Evolutionary conservation across 2,888 invertebrate species (phyloP), one percentile per base, ranked within the genome.

Genomic region (Lymantria monacha): DNA sequence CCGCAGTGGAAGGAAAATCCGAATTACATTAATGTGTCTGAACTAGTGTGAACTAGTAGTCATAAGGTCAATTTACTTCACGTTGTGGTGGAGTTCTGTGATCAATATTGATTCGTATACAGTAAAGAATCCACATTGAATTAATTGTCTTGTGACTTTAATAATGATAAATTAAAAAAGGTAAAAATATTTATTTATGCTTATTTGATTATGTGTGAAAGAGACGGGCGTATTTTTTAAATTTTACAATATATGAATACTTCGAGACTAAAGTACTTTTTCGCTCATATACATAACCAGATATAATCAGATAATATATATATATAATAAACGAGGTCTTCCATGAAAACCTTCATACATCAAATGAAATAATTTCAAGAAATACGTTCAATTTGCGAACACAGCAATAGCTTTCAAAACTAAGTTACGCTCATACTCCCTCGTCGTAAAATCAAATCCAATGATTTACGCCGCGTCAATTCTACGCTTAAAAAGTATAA

Each of bases 361-460:
- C 66, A 62, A 44, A 42, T 30, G 46, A 53, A 42, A 54, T 58
- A 50, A 59, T 59, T 66, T 52, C 12, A 51, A 57, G 63, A 51
- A 55, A 50, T 61, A 55, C 55, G 58, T 62, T 51, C 53, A 59
- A 61, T 57, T 61, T 57, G 55, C 50, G 47, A 42, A 49, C 42
- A 48, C 51, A 49, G 57, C 49, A 47, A 48, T 61, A 56, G 59
- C 55, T 54, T 55, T 57, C 53, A 48, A 48, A 53, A 40, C 45
- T 57, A 62, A 65, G 48, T 61, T 57, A 55, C 44, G 46, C 51
- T 53, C 53, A 13, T 60, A 62, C 65, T 66, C 71, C 55, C 53
- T 50, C 54, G 48, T 77, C 78, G 69, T 77, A 76, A 78, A 78
- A 69, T 43, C 47, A 59, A 69, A 62, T 60, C 56, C 49, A 49